A percentile compares a stretch with the other conserved stretches of the same genome.
phyloP scores from a whole-genome alignment of 2,888 invertebrate species.

The Prionchulus punctatus region DNA sequence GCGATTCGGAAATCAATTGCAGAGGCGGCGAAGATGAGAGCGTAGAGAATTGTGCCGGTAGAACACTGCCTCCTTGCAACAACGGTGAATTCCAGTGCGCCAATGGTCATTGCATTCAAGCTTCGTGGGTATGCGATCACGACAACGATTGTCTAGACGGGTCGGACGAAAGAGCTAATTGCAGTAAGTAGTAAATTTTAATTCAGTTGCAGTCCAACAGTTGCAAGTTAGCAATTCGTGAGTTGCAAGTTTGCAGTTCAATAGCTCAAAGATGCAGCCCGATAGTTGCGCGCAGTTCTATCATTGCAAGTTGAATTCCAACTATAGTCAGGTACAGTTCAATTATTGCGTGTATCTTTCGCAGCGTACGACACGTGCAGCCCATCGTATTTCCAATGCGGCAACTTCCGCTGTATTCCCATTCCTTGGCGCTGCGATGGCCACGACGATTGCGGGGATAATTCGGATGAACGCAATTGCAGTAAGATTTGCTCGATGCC shows the following conservation, averaged over 20 bases:
- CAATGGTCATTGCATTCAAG: slow-evolving; percentile 77
- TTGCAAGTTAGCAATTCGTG: too few relatives aligned
- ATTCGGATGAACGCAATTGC: slow-evolving; percentile 70
- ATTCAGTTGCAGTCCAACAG: too few relatives aligned
- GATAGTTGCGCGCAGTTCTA: too few relatives aligned
- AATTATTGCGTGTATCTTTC: too few relatives aligned
- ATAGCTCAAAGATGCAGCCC: too few relatives aligned
- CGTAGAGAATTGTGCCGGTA: slow-evolving; percentile 50
- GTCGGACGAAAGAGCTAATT: slow-evolving; percentile 56
- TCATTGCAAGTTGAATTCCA: too few relatives aligned
- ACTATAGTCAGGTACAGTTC: too few relatives aligned
- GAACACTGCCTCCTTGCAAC: slow-evolving; percentile 44
- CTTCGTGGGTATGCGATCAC: slow-evolving; percentile 84
- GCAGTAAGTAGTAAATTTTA: slow-evolving; percentile 23
- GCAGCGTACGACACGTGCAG: slow-evolving; percentile 27
- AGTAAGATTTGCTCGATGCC: slow-evolving; percentile 27
- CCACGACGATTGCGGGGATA: slow-evolving; percentile 78
- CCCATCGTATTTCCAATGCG: slow-evolving; percentile 65
- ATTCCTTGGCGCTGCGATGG: slow-evolving; percentile 81
- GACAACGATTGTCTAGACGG: slow-evolving; percentile 95
- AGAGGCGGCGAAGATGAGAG: slow-evolving; percentile 48
- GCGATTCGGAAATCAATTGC: slow-evolving; percentile 92
- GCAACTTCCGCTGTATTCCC: slow-evolving; percentile 65
- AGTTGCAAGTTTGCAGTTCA: too few relatives aligned
- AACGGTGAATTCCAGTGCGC: slow-evolving; percentile 32